phyloP scores from a whole-genome alignment of 2,888 invertebrate species.

The Sycophila texana region DNA sequence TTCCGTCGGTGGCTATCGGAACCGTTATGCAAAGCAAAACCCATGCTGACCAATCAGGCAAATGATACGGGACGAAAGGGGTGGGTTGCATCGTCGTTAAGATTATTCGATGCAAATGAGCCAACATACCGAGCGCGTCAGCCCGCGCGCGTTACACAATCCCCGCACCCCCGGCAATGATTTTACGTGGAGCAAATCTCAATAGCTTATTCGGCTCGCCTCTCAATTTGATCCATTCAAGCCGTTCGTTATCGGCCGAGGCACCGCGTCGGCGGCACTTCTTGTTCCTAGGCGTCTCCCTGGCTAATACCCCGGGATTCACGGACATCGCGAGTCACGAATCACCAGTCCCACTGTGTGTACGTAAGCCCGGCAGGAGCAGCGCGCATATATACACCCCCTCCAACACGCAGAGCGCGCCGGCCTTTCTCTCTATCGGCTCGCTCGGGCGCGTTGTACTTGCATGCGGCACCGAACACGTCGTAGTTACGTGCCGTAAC shows the following conservation, averaged over 20 bases:
- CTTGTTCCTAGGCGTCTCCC: conserved; percentile 42
- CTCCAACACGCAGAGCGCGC: too few relatives aligned
- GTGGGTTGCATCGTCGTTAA: conserved; percentile 5
- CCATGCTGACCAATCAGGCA: conserved; percentile 34
- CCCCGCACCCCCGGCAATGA: conserved; percentile 25
- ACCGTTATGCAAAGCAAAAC: conserved; percentile 8
- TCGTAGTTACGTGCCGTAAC: conserved; percentile 57
- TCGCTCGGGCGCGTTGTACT: conserved; percentile 32
- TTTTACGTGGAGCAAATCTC: conserved; percentile 48
- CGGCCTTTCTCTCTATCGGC: conserved; percentile 34
- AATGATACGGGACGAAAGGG: conserved; percentile 37
- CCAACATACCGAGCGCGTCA: conserved; percentile 19
- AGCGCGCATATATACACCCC: too few relatives aligned
- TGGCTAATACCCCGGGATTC: conserved; percentile 34
- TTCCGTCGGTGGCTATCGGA: background rate
- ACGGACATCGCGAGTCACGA: conserved; percentile 26
- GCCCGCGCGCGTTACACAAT: background rate
- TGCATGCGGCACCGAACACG: conserved; percentile 46
- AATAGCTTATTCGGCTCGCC: conserved; percentile 48
- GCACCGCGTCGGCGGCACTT: conserved; percentile 1
- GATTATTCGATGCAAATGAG: conserved; percentile 55
- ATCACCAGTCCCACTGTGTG: conserved; percentile 21
- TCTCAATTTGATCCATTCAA: conserved; percentile 51
- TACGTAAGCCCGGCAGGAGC: conserved; percentile 27
- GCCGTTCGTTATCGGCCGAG: conserved; percentile 47